Evolutionary conservation across 2,797 vertebrate species (phyloP).

Genomic region (Acipenser transmontanus): DNA sequence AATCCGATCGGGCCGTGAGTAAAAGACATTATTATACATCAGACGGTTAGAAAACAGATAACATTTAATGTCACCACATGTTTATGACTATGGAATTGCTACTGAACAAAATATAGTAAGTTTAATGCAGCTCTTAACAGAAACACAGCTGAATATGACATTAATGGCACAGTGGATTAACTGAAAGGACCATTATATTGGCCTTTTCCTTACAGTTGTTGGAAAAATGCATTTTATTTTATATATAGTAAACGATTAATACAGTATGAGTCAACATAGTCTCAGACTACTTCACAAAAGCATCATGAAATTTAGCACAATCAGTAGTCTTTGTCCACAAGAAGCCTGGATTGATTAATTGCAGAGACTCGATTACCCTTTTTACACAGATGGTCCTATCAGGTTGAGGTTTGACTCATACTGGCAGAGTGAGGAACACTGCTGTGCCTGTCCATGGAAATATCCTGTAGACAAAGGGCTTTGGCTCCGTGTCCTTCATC

Average conservation of each 20-base stretch:
- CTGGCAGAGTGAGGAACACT: slow-evolving; percentile 40
- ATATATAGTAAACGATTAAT: too few species aligned
- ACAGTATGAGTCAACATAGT: slow-evolving; percentile 39
- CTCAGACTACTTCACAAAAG: slow-evolving; percentile 40
- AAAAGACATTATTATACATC: background rate
- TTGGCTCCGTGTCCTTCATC: slow-evolving; percentile 43
- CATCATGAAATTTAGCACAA: slow-evolving; percentile 27
- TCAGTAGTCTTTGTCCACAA: slow-evolving; percentile 31
- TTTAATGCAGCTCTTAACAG: too few species aligned
- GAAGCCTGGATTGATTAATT: slow-evolving; percentile 28
- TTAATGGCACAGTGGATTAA: too few species aligned
- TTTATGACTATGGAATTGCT: background rate
- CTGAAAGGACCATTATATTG: too few species aligned
- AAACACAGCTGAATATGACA: too few species aligned
- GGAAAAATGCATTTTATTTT: background rate
- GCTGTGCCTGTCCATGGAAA: slow-evolving; percentile 43
- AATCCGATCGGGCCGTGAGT: background rate
- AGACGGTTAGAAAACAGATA: background rate
- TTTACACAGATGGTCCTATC: slow-evolving; percentile 50
- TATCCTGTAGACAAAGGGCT: slow-evolving; percentile 40
- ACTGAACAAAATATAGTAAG: background rate
- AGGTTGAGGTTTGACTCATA: slow-evolving; percentile 57
- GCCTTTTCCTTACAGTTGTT: background rate
- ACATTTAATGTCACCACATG: background rate
- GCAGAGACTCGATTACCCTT: slow-evolving; percentile 47